Evolutionary conservation across 2,113 vertebrate species (phyloP).

Genomic region (Archocentrus centrarchus): DNA sequence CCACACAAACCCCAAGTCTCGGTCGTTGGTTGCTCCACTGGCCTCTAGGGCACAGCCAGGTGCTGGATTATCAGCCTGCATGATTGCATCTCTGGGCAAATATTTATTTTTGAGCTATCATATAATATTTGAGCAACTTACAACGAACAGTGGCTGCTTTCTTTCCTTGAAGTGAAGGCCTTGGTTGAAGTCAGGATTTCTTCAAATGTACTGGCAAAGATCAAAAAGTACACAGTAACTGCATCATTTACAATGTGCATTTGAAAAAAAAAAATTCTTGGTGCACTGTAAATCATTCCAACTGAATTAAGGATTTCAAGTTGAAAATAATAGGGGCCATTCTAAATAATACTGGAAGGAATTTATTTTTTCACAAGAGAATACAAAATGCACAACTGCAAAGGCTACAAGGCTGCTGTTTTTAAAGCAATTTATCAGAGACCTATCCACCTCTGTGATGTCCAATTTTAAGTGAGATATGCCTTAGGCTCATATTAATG

Average conservation of each 20-base stretch:
- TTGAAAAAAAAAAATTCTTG: not conserved
- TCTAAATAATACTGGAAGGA: conserved; percentile 33
- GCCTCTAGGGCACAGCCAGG: conserved; percentile 53
- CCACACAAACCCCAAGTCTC: conserved; percentile 54
- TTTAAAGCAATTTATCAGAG: conserved; percentile 51
- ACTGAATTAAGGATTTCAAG: not conserved
- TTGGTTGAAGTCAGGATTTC: conserved; percentile 23
- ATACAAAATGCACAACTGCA: conserved; percentile 48
- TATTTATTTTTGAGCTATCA: conserved; percentile 44
- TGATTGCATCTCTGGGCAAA: conserved; percentile 65
- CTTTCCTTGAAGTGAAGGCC: conserved; percentile 12
- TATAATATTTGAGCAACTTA: conserved; percentile 35
- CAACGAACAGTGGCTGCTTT: not conserved
- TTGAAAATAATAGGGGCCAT: conserved; percentile 35
- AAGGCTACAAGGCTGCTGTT: conserved; percentile 18
- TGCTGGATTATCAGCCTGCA: conserved; percentile 70
- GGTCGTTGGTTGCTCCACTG: conserved; percentile 57
- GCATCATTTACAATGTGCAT: conserved; percentile 8
- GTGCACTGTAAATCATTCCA: conserved; percentile 5
- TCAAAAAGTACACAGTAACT: conserved; percentile 16
- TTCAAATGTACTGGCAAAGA: conserved; percentile 9
- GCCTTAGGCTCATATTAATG: conserved; percentile 29
- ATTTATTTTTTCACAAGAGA: conserved; percentile 39
- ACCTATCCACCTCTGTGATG: conserved; percentile 40
- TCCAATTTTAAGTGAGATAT: conserved; percentile 46